Evolutionary conservation across 2,888 invertebrate genomes (phyloP).

Genomic region (Stenichneumon culpator): DNA sequence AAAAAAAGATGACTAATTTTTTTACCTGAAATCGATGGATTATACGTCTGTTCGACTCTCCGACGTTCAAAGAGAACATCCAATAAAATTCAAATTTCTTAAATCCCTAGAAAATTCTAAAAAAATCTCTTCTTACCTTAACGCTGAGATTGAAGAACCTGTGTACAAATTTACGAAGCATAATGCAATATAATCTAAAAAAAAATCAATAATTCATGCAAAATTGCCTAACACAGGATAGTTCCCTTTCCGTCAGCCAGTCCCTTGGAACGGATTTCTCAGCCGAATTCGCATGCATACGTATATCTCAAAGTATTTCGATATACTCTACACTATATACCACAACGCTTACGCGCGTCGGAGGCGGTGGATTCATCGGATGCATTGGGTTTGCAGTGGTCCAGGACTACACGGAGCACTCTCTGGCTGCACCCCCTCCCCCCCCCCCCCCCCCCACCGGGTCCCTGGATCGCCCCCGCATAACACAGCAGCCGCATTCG

Average conservation of each 20-base stretch:
- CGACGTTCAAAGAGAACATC: too few species aligned
- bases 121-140: not conserved
- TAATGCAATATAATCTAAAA: not conserved
- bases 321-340: conserved; percentile 1
- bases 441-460: not conserved
- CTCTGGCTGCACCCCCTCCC: conserved; percentile 30
- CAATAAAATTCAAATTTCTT: not conserved
- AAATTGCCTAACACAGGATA: not conserved
- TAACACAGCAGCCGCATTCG: conserved; percentile 81
- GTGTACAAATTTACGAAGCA: not conserved
- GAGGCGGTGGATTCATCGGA: conserved; percentile 56
- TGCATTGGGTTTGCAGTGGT: conserved; percentile 37
- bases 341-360: conserved; percentile 26
- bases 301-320: not conserved
- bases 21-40: not conserved
- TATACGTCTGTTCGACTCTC: not conserved
- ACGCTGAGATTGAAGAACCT: not conserved
- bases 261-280: not conserved
- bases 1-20: not conserved
- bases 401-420: conserved; percentile 50
- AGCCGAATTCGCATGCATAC: not conserved
- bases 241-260: not conserved
- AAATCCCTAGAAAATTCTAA: not conserved
- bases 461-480: conserved; percentile 81
- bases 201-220: not conserved